Evolutionary conservation across 2,797 vertebrate species (phyloP).

Genomic region (Galaxias olidus): DNA sequence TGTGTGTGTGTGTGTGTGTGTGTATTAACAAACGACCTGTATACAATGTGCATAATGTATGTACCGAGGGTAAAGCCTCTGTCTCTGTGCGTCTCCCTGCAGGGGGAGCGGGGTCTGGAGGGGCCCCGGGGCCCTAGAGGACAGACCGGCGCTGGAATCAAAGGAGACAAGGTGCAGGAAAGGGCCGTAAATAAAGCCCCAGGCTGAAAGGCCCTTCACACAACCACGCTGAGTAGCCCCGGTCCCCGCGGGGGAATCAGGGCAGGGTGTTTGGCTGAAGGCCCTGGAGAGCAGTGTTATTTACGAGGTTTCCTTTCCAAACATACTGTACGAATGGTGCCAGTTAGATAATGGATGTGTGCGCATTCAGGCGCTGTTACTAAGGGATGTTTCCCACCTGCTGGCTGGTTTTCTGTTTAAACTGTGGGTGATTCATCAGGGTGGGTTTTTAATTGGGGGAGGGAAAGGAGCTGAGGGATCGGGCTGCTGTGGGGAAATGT

Average conservation of each 20-base stretch:
- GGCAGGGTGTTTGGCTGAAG: conserved; percentile 34
- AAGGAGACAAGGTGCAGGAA: conserved; percentile 86
- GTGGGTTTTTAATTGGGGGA: not conserved
- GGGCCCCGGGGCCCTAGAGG: conserved; percentile 83
- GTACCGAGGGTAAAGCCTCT: not conserved
- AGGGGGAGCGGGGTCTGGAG: conserved; percentile 87
- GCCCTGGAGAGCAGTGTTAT: conserved; percentile 29
- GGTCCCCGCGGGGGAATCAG: conserved; percentile 31
- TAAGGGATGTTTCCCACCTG: too few relatives aligned
- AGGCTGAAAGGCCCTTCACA: conserved; percentile 44
- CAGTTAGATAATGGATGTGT: too few relatives aligned
- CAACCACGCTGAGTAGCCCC: conserved; percentile 33
- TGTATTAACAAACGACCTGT: not conserved
- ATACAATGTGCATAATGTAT: not conserved
- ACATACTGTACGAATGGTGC: too few relatives aligned
- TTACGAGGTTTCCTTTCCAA: conserved; percentile 25
- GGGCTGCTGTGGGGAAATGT: conserved; percentile 27
- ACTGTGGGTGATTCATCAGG: too few relatives aligned
- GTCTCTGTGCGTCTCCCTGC: conserved; percentile 54
- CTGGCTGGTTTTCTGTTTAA: too few relatives aligned
- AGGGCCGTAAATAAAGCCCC: conserved; percentile 62
- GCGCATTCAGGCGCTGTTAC: too few relatives aligned
- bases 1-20: not conserved
- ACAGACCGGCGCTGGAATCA: conserved; percentile 77
- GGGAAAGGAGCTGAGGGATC: conserved; percentile 36